Conservation (phyloP, 2,888 invertebrate species). For the Andrena camellia region DNA sequence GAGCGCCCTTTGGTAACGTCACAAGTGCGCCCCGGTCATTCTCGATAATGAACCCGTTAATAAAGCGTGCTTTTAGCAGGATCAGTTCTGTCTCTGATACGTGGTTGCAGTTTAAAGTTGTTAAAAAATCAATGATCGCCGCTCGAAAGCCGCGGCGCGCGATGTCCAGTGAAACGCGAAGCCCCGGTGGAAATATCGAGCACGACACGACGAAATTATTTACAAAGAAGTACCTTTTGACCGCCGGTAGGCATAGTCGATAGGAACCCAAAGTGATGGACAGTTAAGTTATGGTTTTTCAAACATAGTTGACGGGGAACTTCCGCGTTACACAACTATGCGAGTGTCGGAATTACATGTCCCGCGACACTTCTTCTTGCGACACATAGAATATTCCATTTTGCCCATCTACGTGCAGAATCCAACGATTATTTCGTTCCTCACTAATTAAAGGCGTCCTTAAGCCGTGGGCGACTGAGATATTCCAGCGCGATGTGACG, state of each 20-base stretch:
- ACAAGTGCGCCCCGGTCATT: not conserved
- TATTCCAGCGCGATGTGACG: not conserved
- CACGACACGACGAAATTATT: not conserved
- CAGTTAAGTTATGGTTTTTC: too few relatives aligned
- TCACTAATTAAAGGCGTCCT: conserved; percentile 13
- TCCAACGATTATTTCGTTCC: not conserved
- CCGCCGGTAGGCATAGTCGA: too few relatives aligned
- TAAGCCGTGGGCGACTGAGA: not conserved
- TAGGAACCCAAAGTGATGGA: too few relatives aligned
- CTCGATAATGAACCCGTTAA: conserved; percentile 22
- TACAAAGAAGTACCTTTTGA: not conserved
- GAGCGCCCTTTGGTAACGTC: not conserved
- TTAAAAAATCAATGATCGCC: conserved; percentile 10
- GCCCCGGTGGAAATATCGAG: not conserved
- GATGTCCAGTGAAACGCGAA: not conserved
- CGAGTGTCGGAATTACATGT: too few relatives aligned
- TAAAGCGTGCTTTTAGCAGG: conserved; percentile 11
- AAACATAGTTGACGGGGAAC: too few relatives aligned
- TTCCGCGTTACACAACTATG: too few relatives aligned
- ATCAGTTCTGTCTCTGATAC: conserved; percentile 14
- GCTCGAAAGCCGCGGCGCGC: not conserved
- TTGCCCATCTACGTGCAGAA: not conserved
- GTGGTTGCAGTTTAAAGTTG: conserved; percentile 3
- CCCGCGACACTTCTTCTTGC: not conserved
- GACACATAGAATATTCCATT: conserved; percentile 9